Conservation (phyloP, 1,140 invertebrate genomes). For the Ridgeia piscesae region DNA sequence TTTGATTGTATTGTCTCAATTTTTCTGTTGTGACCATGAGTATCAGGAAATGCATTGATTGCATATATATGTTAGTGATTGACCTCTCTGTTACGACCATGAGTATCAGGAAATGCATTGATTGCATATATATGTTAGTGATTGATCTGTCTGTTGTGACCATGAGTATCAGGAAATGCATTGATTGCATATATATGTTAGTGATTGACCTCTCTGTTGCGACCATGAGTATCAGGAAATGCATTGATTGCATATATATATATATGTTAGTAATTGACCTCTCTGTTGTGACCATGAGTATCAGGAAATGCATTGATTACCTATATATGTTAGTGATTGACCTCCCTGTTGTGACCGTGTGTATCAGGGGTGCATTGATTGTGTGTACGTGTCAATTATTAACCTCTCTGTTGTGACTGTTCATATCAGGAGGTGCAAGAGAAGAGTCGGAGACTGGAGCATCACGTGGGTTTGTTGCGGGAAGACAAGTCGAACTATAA, state of each 20-base stretch:
- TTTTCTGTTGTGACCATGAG: not conserved
- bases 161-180: not conserved
- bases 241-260: not conserved
- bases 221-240: not conserved
- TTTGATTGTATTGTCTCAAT: too few species aligned
- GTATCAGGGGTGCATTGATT: not conserved
- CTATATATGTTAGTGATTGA: not conserved
- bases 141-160: slow-evolving; percentile 9
- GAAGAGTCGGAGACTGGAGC: slow-evolving; percentile 36
- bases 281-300: not conserved
- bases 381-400: not conserved
- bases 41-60: not conserved
- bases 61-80: too few species aligned
- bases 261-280: not conserved
- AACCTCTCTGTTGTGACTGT: not conserved
- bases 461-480: slow-evolving; percentile 35
- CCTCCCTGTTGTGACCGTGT: not conserved
- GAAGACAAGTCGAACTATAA: slow-evolving; percentile 47
- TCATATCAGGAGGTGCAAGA: not conserved
- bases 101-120: not conserved
- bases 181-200: not conserved
- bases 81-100: not conserved
- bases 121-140: not conserved
- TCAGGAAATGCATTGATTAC: not conserved
- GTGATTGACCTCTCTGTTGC: not conserved